These are phyloP conservation scores for Phoxinus dragarum DNA, from an alignment of 2,797 vertebrate species.

Conservation along the genomic window DNA sequence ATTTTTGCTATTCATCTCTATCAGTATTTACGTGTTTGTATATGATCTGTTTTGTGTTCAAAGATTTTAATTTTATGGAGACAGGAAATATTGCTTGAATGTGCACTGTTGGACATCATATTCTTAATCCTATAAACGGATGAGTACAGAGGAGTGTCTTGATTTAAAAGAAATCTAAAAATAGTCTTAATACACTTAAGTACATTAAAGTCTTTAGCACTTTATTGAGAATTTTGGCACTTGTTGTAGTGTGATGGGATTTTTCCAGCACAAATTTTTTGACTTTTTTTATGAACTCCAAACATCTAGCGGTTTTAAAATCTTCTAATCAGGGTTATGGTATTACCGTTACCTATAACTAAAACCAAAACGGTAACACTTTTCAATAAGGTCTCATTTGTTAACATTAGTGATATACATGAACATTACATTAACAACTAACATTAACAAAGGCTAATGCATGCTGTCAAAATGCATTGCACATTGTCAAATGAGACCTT, in stretches of 20 bases:
- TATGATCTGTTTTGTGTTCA: neutral
- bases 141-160: constrained; percentile 45
- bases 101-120: constrained; percentile 42
- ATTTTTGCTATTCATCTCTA: neutral
- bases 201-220: constrained; percentile 49
- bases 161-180: constrained; percentile 58
- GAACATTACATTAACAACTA: neutral
- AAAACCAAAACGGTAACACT: neutral
- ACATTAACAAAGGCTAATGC: too few species aligned
- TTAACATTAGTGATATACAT: neutral
- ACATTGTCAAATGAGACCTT: neutral
- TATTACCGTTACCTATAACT: neutral
- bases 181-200: constrained; percentile 59
- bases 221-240: constrained; percentile 36
- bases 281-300: neutral
- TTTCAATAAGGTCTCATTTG: neutral
- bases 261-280: constrained; percentile 7
- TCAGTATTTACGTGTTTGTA: neutral
- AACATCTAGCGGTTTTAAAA: neutral
- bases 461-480: neutral
- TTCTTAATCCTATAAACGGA: constrained; percentile 59
- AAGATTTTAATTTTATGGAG: neutral
- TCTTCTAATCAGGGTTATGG: too few species aligned
- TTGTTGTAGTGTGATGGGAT: neutral
- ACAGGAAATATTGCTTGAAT: constrained; percentile 17